Conservation (phyloP, 2,797 vertebrate species). For the Decapterus maruadsi region DNA sequence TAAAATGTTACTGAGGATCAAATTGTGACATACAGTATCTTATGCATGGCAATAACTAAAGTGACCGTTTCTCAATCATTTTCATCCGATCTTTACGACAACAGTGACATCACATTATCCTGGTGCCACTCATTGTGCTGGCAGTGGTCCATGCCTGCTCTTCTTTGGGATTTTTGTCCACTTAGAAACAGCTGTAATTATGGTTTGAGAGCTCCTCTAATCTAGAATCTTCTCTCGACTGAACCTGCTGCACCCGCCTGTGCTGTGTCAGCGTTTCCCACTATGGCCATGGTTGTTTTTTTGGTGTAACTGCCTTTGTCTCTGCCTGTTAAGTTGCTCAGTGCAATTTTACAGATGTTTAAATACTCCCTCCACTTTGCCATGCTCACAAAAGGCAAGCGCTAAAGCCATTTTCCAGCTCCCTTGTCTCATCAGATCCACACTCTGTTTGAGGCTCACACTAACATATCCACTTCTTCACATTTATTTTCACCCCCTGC, state of each 20-base stretch:
- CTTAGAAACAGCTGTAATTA: conserved; percentile 67
- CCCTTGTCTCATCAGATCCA: conserved; percentile 65
- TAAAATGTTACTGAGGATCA: not conserved
- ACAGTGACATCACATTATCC: conserved; percentile 29
- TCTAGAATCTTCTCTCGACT: conserved; percentile 58
- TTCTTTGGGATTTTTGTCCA: conserved; percentile 47
- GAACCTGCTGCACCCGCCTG: conserved; percentile 66
- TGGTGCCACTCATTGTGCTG: conserved; percentile 13
- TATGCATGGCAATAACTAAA: not conserved
- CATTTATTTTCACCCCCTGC: conserved; percentile 56
- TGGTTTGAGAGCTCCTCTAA: conserved; percentile 64
- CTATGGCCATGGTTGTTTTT: conserved; percentile 54
- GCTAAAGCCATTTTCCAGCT: conserved; percentile 68
- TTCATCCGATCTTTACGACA: not conserved
- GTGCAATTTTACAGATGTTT: conserved; percentile 73
- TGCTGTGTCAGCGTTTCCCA: conserved; percentile 71
- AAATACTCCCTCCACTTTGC: conserved; percentile 58
- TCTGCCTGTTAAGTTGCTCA: conserved; percentile 70
- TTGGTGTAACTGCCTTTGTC: conserved; percentile 68
- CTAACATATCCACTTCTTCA: conserved; percentile 54
- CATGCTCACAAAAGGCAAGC: conserved; percentile 59
- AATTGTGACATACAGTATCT: not conserved
- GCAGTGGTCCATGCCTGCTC: conserved; percentile 30
- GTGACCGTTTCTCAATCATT: not conserved
- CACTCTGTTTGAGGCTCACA: conserved; percentile 63